Evolutionary conservation across 2,113 vertebrate species (phyloP), one percentile per base, ranked within the genome.

Genomic region (Periophthalmus modestus): DNA sequence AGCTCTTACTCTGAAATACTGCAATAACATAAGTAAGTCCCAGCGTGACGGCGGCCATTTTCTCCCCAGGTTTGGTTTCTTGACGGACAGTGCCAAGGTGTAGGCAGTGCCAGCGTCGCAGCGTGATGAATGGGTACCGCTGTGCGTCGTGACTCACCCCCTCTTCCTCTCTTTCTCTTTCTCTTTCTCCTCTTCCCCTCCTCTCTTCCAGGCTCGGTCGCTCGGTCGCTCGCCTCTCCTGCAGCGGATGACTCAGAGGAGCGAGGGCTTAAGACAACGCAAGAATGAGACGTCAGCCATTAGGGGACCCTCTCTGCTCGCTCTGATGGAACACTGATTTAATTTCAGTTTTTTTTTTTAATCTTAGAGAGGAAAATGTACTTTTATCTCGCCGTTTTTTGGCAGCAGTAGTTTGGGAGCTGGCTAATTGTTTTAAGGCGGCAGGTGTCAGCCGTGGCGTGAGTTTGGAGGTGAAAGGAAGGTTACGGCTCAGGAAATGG

Each of bases 401-500:
- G 87, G 81, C 84, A 85, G 77, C 33, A 36, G 3, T 4, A 2
- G 11, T 77, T 80, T 85, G 71, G 48, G 13, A 81, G 79, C 77
- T 82, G 85, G 84, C 65, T 91, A 88, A 92, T 90, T 88, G 89
- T 82, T 89, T 89, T 82, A 89, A 91, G 85, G 79, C 74, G 82
- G 82, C 88, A 86, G 88, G 87, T 88, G 89, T 89, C 82, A 84
- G 75, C 63, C 15, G 65, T 69, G 82, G 84, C 69, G 34, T 75
- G 12, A 12, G 47, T 54, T 65, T 66, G 69, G 58, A 83, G 87
- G 82, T 74, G 74, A 63, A 54, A 66, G 69, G 67, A 82, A 77
- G 79, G 79, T 70, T 52, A 66, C 78, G 10, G 72, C 68, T 68
- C 48, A 34, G 66, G 43, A 66, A 46, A 82, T 67, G 21, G 74